These are phyloP conservation scores for Pyrrhosoma nymphula DNA, from an alignment of 2,888 invertebrate genomes.

Conservation along the genomic window DNA sequence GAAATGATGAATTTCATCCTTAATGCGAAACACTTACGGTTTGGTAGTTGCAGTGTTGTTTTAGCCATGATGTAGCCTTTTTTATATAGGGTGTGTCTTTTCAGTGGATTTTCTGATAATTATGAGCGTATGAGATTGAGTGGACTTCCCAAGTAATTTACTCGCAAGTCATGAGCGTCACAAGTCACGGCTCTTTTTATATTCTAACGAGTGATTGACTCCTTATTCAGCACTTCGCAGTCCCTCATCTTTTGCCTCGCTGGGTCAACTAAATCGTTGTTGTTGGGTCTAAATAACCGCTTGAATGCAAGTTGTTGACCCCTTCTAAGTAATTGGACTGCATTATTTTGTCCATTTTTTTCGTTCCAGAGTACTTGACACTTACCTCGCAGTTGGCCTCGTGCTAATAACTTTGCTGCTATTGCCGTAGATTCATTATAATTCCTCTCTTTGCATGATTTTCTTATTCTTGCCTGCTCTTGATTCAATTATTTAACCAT, in stretches of 20 bases:
- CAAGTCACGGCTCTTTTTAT: neutral
- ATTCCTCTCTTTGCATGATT: too few species aligned
- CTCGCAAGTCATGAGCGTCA: neutral
- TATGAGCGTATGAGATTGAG: neutral
- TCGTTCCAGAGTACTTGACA: too few species aligned
- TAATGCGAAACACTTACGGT: neutral
- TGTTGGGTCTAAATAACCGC: neutral
- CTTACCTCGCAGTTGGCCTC: too few species aligned
- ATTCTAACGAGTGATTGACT: neutral
- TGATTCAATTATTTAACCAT: too few species aligned
- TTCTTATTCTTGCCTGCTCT: too few species aligned
- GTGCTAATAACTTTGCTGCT: too few species aligned
- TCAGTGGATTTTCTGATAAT: neutral
- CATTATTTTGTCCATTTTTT: too few species aligned
- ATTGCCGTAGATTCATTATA: too few species aligned
- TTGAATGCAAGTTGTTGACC: neutral
- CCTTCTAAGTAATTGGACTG: neutral
- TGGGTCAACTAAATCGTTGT: neutral
- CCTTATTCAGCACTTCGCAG: neutral
- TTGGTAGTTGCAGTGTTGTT: neutral
- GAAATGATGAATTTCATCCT: neutral
- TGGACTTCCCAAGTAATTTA: neutral
- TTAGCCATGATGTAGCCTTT: neutral
- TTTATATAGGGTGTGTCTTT: neutral
- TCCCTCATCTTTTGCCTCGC: neutral